phyloP scores from a whole-genome alignment of 1,140 invertebrate species.

The Babylonia areolata region DNA sequence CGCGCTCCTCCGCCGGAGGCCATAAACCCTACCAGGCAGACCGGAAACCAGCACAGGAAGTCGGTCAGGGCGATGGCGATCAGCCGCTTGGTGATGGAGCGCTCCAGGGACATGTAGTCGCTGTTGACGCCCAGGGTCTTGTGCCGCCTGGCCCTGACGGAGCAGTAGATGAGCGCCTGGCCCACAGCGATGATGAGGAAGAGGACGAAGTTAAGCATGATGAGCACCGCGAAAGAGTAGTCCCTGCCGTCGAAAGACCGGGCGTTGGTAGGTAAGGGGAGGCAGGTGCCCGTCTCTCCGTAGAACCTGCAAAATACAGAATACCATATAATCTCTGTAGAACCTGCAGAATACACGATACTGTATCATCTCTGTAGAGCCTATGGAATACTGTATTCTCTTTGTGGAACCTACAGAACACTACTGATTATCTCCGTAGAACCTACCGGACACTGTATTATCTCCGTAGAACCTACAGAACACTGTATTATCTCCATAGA shows the following conservation, averaged over 20 bases:
- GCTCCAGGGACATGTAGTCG: constrained; percentile 34
- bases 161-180: constrained; percentile 48
- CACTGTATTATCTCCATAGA: too few relatives aligned
- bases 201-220: constrained; percentile 47
- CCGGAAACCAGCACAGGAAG: constrained; percentile 40
- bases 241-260: constrained; percentile 40
- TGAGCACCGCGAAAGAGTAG: constrained; percentile 50
- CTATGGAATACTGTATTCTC: too few relatives aligned
- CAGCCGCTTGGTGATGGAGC: constrained; percentile 44
- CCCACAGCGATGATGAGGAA: constrained; percentile 51
- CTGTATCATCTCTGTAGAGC: too few relatives aligned
- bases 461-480: too few relatives aligned
- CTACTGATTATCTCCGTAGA: too few relatives aligned
- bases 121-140: not conserved
- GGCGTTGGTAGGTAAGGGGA: constrained; percentile 48
- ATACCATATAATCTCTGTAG: too few relatives aligned
- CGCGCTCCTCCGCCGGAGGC: constrained; percentile 43
- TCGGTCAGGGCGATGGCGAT: constrained; percentile 46
- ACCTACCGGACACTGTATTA: too few relatives aligned
- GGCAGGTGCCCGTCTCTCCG: constrained; percentile 46
- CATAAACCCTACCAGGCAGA: constrained; percentile 40
- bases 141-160: constrained; percentile 11
- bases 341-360: too few relatives aligned
- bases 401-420: too few relatives aligned
- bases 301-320: too few relatives aligned